Evolutionary conservation across 2,888 invertebrate genomes (phyloP).

Genomic region (Patella ulyssiponensis): DNA sequence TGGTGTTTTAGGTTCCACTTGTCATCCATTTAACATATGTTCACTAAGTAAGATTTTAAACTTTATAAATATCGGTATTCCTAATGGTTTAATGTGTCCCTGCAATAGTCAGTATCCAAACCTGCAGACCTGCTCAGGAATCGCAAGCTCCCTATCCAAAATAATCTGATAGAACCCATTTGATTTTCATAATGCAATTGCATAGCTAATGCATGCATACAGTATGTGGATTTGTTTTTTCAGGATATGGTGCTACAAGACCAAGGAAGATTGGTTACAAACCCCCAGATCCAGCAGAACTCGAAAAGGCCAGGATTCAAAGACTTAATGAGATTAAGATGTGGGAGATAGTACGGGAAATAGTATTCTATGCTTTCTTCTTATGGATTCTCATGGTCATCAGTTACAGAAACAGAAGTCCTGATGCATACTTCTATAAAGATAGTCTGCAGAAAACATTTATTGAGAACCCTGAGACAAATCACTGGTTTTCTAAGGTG

Average conservation of each 20-base stretch:
- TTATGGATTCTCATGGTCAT: constrained; percentile 73
- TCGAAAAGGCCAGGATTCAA: constrained; percentile 68
- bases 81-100: not conserved
- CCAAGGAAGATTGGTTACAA: constrained; percentile 63
- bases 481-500: constrained; percentile 49
- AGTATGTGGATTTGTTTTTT: not conserved
- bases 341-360: constrained; percentile 73
- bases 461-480: constrained; percentile 53
- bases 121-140: not conserved
- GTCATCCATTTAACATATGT: too few relatives aligned
- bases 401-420: constrained; percentile 72
- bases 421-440: constrained; percentile 71
- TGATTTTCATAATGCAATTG: not conserved
- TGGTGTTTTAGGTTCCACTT: too few relatives aligned
- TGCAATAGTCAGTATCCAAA: too few relatives aligned
- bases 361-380: constrained; percentile 73
- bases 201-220: not conserved
- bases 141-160: not conserved
- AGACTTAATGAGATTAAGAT: constrained; percentile 73
- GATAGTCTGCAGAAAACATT: constrained; percentile 66
- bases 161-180: not conserved
- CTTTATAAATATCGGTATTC: not conserved
- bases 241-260: constrained; percentile 52
- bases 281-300: constrained; percentile 68
- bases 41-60: not conserved